Evolutionary conservation across 2,113 vertebrate species (phyloP), one percentile per base, ranked within the genome.

Genomic region (Eubucco bourcierii): DNA sequence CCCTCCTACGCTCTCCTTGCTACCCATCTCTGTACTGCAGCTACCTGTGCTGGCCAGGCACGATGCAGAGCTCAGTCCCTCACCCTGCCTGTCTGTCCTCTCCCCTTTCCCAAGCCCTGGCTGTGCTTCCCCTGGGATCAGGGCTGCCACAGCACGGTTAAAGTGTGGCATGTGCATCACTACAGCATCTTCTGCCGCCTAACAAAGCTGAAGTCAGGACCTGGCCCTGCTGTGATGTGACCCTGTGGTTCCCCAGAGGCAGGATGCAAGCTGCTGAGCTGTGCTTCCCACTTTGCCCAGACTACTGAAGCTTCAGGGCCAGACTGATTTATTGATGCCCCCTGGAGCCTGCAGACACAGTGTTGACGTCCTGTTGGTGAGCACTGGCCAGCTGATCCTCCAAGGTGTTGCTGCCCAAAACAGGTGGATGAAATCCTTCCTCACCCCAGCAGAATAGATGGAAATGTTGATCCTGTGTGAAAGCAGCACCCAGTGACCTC

Each of bases 361-460:
- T 1, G 8, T 33, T 68, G 90, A 88, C 80, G 80, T 94, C 3
- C 0, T 63, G 61, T 37, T 83, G 18, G 52, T 77, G 31, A 70
- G 46, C 82, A 85, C 53, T 47, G 29, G 75, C 37, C 76, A 90
- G n/a, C n/a, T 96, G 84, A 78, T 61, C n/a, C 74, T 78, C 79
- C 63, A 66, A 93, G 93, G 90, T 94, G 58, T 66, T 94, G 37
- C 61, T 66, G 29, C 41, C 87, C 0, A 0, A 80, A 94, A 91
- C 82, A 91, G 84, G 91, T 93, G 93, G 87, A 50, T 78, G 74
- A 84, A 94, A 90, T 81, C 55, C 7, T 0, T 83, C 53, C 53
- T 90, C 33, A 61, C 14, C 25, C 75, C 76, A 80, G 65, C 28
- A 93, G 64, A 87, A 68, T 5, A 74, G 41, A 83, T 68, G 33